phyloP scores from a whole-genome alignment of 2,797 vertebrate species.

The Liparis tanakae region DNA sequence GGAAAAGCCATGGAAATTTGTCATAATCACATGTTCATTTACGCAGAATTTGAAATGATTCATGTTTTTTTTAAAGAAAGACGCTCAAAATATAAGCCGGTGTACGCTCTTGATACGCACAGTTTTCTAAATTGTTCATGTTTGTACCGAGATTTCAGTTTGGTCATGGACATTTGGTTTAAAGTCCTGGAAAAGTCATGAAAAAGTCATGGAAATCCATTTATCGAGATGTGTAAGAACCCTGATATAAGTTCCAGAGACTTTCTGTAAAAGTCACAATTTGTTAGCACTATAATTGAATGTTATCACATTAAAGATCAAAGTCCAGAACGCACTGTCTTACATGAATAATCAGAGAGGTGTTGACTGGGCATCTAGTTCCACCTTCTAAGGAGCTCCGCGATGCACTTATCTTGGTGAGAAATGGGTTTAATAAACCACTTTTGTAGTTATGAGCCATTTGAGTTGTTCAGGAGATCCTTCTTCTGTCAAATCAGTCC shows the following conservation, averaged over 20 bases:
- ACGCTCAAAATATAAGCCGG: too few species aligned
- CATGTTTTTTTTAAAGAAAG: too few species aligned
- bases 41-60: too few species aligned
- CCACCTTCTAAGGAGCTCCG: neutral
- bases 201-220: too few species aligned
- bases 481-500: constrained; percentile 18
- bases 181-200: too few species aligned
- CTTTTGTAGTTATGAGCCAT: constrained; percentile 10
- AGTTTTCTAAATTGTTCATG: too few species aligned
- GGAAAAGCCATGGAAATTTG: too few species aligned
- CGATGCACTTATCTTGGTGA: neutral
- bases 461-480: constrained; percentile 15
- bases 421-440: neutral
- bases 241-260: neutral
- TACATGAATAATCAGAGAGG: neutral
- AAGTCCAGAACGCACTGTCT: neutral
- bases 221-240: too few species aligned
- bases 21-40: too few species aligned
- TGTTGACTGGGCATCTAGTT: constrained; percentile 12
- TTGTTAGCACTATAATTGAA: constrained; percentile 19
- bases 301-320: neutral
- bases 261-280: constrained; percentile 6
- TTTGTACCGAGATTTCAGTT: too few species aligned
- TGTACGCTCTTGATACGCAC: too few species aligned
- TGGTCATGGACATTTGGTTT: too few species aligned